Percentiles rank a stretch among this genome's conserved stretches.
phyloP scores from a whole-genome alignment of 2,113 vertebrate species.

The Arizona elegans region DNA sequence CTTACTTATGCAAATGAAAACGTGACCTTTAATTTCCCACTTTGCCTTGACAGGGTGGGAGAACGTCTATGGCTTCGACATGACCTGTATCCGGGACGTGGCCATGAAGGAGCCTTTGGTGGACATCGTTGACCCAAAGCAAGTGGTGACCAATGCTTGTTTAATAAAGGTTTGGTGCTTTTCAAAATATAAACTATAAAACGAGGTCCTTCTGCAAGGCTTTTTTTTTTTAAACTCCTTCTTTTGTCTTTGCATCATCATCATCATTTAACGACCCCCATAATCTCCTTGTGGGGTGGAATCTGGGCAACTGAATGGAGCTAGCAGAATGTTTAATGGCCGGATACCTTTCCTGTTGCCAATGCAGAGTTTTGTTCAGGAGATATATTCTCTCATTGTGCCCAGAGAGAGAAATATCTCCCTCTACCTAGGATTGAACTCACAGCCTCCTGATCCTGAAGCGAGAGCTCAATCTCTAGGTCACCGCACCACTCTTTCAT shows the following conservation, averaged over 20 bases:
- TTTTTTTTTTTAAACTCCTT: neutral
- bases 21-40: neutral
- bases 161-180: constrained; percentile 88
- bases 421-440: no score
- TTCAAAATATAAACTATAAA: constrained; percentile 31
- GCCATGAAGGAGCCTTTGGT: constrained; percentile 97
- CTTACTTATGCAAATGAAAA: neutral
- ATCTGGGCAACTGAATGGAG: no score
- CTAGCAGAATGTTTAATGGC: no score
- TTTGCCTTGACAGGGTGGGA: constrained; percentile 89
- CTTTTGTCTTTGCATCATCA: neutral
- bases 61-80: constrained; percentile 98
- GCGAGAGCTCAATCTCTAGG: no score
- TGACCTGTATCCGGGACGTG: constrained; percentile 97
- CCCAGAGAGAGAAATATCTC: no score
- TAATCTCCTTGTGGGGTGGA: no score
- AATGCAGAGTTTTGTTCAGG: no score
- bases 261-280: no score
- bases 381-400: no score
- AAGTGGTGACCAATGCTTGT: constrained; percentile 97
- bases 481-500: no score
- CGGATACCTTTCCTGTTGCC: no score
- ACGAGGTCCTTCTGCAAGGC: constrained; percentile 8
- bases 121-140: constrained; percentile 95
- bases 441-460: no score